Conservation (phyloP, 2,888 invertebrate species). For the Melanostoma mellinum region DNA sequence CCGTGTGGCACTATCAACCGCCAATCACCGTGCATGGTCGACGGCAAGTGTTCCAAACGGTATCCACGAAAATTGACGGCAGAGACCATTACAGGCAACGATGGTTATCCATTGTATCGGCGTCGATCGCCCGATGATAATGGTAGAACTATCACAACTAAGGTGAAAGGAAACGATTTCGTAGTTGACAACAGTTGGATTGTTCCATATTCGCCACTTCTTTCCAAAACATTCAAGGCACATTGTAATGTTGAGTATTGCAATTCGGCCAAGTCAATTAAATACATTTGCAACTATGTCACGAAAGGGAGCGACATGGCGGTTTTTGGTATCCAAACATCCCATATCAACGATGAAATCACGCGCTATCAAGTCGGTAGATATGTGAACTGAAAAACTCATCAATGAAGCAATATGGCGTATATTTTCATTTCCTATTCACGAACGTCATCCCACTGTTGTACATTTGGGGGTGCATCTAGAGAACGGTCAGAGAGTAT, state of each 20-base stretch:
- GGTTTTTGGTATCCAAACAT: conserved; percentile 21
- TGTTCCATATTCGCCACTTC: conserved; percentile 24
- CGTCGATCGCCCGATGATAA: conserved; percentile 61
- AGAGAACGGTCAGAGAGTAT: conserved; percentile 67
- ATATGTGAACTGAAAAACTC: conserved; percentile 74
- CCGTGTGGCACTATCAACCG: conserved; percentile 76
- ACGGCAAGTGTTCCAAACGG: conserved; percentile 77
- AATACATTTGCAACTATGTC: conserved; percentile 41
- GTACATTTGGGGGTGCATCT: conserved; percentile 60
- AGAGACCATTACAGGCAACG: conserved; percentile 75
- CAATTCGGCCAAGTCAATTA: not conserved
- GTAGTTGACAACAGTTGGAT: conserved; percentile 26
- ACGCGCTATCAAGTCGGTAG: conserved; percentile 62
- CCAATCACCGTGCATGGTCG: conserved; percentile 79
- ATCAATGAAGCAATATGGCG: conserved; percentile 64
- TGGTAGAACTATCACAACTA: conserved; percentile 52
- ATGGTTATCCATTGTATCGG: conserved; percentile 77
- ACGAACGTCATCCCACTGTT: conserved; percentile 25
- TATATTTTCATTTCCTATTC: conserved; percentile 63
- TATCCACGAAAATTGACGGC: conserved; percentile 72
- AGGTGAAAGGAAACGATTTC: conserved; percentile 51
- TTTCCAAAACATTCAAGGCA: conserved; percentile 75
- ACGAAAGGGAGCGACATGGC: conserved; percentile 35
- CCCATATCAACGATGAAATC: conserved; percentile 43
- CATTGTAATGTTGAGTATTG: conserved; percentile 77